phyloP scores from a whole-genome alignment of 2,888 invertebrate species.

The Nemoura dubitans region DNA sequence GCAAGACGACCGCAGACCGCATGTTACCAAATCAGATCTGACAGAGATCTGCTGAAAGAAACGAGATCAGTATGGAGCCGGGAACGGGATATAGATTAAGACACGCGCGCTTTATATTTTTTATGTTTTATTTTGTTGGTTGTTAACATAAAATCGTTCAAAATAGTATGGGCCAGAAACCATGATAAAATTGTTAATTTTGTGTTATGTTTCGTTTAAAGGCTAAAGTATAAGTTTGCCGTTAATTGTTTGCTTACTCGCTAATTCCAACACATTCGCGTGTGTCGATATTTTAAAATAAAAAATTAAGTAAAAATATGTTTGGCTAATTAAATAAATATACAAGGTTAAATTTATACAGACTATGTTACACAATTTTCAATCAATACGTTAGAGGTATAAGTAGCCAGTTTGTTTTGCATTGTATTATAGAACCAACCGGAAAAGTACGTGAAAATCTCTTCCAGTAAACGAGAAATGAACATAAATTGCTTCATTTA shows the following conservation, averaged over 20 bases:
- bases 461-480: background rate
- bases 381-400: slow-evolving; percentile 20
- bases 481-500: too few relatives aligned
- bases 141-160: slow-evolving; percentile 22
- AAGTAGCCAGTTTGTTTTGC: background rate
- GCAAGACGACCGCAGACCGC: background rate
- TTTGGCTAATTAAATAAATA: slow-evolving; percentile 26
- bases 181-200: slow-evolving; percentile 18
- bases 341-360: slow-evolving; percentile 34
- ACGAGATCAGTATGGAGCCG: too few relatives aligned
- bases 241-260: background rate
- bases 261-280: background rate
- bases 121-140: slow-evolving; percentile 14
- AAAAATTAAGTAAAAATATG: slow-evolving; percentile 16
- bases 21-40: background rate
- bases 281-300: background rate
- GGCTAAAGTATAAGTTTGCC: background rate
- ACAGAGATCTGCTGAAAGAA: background rate
- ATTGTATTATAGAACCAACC: background rate
- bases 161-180: slow-evolving; percentile 32
- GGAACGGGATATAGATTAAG: background rate
- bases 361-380: slow-evolving; percentile 14
- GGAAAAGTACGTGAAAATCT: background rate
- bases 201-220: slow-evolving; percentile 19
- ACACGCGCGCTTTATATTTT: slow-evolving; percentile 9